Conservation (phyloP, 1,140 invertebrate genomes). For the Drosophila rufa region DNA sequence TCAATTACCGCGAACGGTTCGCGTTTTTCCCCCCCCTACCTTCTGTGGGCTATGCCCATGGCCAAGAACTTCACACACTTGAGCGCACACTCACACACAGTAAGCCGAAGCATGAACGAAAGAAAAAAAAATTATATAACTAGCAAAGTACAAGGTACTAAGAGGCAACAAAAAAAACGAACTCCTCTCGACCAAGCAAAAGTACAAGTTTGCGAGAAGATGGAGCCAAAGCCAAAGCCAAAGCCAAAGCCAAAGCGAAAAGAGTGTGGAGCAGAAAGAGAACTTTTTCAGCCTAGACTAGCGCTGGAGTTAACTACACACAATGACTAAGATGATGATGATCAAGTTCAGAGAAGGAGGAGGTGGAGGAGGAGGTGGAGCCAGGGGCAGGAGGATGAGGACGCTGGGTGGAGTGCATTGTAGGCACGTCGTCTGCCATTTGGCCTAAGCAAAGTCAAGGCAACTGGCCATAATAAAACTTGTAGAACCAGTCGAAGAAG, state of each 20-base stretch:
- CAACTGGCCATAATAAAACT: constrained; percentile 75
- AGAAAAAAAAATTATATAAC: constrained; percentile 55
- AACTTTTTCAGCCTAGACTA: constrained; percentile 40
- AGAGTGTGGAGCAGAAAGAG: constrained; percentile 25
- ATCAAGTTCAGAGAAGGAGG: constrained; percentile 30
- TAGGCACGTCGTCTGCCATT: constrained; percentile 60
- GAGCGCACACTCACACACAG: constrained; percentile 54
- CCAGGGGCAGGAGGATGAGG: constrained; percentile 22
- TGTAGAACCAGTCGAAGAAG: constrained; percentile 72
- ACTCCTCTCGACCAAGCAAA: constrained; percentile 45
- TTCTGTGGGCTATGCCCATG: constrained; percentile 62
- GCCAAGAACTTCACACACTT: constrained; percentile 80
- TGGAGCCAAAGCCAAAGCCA: constrained; percentile 26
- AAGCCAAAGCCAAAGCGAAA: no score
- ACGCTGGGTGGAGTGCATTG: constrained; percentile 70
- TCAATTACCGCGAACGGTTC: constrained; percentile 50
- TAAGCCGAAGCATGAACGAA: constrained; percentile 32
- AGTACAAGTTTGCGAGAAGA: constrained; percentile 66
- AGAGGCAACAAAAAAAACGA: constrained; percentile 31
- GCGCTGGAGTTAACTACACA: constrained; percentile 26
- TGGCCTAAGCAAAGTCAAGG: constrained; percentile 80
- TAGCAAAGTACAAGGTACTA: constrained; percentile 51
- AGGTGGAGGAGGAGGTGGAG: not conserved
- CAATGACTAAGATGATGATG: constrained; percentile 35
- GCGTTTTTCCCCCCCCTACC: constrained; percentile 11